Base-by-base conservation (phyloP, 2,113 vertebrate species). In the Crotalus viridis region DNA sequence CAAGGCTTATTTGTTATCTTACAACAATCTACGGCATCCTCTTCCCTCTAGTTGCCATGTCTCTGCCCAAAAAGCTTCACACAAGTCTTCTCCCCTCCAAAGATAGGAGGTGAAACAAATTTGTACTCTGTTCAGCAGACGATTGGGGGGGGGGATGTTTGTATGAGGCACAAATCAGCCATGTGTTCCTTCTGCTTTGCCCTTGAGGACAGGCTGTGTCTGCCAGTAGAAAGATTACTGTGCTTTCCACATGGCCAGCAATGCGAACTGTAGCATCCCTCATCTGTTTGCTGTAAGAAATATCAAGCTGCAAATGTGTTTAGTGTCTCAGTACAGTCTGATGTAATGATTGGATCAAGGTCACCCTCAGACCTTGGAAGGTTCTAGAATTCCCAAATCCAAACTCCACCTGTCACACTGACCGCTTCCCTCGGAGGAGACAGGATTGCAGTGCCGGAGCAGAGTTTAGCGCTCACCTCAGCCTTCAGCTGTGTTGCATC, bases 401-500 rank as follows among this genome's bases (percentile, higher is more conserved):
- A 55, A 54, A n/a, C n/a, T 57, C 43, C 46, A 12, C 4, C 52
- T 19, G 28, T 5, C 74, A 81, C 74, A 21, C 74, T 10, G 26
- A 12, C 26, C 21, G 13, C 52, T n/a, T 15, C 33, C 87, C 17
- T 22, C 51, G 33, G 28, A 46, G 48, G 74, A n/a, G 88, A 13
- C 57, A 2, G 56, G 52, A 56, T n/a, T 56, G 39, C 6, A 51
- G 26, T 26, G 55, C 21, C 24, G 9, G 0, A 12, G 9, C 33
- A 69, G 74, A 61, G 46, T 4, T 24, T 48, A 21, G 19, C 57
- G 87, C 22, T 89, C 33, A 89, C 56, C 24, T 93, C 87, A 57
- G 5, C n/a, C n/a, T 55, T 54, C 48, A 12, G 54, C 5, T 17
- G 2, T 55, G 12, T 96, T 96, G 94, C 94, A 87, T 95, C 96